A percentile compares a stretch with the other conserved stretches of the same genome.
Conservation (phyloP, 2,797 vertebrate species). For the Acropternis orthonyx region DNA sequence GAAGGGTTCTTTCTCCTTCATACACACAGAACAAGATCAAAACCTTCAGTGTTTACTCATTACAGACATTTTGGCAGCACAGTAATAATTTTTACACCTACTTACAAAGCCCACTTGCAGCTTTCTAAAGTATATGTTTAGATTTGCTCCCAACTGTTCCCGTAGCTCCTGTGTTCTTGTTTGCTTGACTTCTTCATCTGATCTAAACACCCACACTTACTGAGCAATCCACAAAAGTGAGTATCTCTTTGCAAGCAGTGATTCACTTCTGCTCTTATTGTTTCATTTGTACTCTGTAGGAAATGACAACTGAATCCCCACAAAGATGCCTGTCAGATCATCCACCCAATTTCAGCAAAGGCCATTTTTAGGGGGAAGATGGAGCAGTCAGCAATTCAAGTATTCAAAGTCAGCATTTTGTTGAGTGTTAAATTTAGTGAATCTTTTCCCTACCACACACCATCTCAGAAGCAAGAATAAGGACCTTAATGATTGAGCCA, state of each 20-base stretch:
- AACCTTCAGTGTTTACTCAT: background rate
- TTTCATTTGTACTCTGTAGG: background rate
- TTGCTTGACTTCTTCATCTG: conserved; percentile 7
- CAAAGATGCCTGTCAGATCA: background rate
- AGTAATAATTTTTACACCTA: conserved; percentile 25
- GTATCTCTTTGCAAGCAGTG: background rate
- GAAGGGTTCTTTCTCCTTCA: background rate
- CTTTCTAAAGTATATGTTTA: conserved; percentile 12
- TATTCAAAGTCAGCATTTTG: background rate
- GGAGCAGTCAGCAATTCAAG: background rate
- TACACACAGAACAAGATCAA: background rate
- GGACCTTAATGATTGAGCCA: background rate
- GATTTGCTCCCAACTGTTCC: background rate
- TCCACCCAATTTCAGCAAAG: background rate
- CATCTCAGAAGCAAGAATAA: background rate
- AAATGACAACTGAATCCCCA: background rate
- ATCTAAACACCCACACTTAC: conserved; percentile 7
- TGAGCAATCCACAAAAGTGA: background rate
- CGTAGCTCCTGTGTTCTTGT: background rate
- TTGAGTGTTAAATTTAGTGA: background rate
- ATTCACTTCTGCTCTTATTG: background rate
- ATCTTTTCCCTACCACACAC: background rate
- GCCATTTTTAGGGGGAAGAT: fast-evolving
- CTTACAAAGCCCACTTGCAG: background rate
- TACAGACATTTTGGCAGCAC: background rate